Percentiles rank a stretch among this genome's conserved stretches.
Evolutionary conservation across 2,797 vertebrate species (phyloP).

Genomic region (Pantherophis vulpinus): DNA sequence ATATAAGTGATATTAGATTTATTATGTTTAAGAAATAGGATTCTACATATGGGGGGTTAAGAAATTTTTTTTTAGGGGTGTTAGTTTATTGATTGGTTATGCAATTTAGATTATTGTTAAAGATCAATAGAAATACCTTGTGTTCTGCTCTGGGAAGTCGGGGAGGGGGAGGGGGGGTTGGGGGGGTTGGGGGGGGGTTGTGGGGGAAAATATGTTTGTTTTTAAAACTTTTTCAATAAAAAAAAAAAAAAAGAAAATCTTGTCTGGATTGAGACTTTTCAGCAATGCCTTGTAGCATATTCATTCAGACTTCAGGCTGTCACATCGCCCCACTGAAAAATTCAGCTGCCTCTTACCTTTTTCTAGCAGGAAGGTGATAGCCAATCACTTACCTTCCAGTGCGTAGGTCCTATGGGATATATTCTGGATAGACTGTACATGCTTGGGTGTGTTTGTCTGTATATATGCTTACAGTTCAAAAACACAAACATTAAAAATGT

Average conservation of each 20-base stretch:
- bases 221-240: too few species aligned
- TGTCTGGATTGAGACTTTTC: background rate
- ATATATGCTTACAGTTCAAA: background rate
- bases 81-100: too few species aligned
- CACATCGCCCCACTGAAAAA: background rate
- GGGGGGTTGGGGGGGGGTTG: too few species aligned
- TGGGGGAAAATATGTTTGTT: too few species aligned
- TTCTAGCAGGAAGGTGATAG: background rate
- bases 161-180: too few species aligned
- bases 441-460: background rate
- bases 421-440: background rate
- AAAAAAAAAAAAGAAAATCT: background rate
- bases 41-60: too few species aligned
- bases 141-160: too few species aligned
- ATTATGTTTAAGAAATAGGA: too few species aligned
- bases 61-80: too few species aligned
- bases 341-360: background rate
- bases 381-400: background rate
- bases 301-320: background rate
- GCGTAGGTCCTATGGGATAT: background rate
- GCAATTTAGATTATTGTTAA: too few species aligned
- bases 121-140: too few species aligned
- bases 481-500: background rate
- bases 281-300: background rate
- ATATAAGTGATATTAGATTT: too few species aligned